A percentile compares a stretch with the other conserved stretches of the same genome.
Evolutionary conservation across 2,113 vertebrate genomes (phyloP).

Genomic region (Danio rerio): DNA sequence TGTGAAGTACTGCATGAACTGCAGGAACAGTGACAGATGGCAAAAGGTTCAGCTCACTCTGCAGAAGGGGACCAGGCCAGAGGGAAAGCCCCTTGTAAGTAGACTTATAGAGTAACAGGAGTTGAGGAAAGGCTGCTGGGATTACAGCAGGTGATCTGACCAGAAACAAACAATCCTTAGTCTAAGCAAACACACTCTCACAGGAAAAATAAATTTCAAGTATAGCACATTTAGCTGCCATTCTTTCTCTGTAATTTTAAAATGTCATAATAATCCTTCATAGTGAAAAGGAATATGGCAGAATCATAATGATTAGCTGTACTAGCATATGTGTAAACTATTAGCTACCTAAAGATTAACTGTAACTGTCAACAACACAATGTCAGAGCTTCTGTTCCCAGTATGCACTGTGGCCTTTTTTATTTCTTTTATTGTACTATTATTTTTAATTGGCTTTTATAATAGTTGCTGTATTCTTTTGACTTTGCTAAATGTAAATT

Average conservation of each 20-base stretch:
- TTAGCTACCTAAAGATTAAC: conserved; percentile 7
- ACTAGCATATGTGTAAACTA: background rate
- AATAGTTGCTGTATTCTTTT: background rate
- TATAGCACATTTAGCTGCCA: background rate
- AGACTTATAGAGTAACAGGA: conserved; percentile 19
- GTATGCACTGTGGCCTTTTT: background rate
- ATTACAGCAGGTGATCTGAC: conserved; percentile 33
- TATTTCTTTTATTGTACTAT: background rate
- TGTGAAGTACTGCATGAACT: conserved; percentile 52
- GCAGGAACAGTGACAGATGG: conserved; percentile 58
- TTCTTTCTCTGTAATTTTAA: background rate
- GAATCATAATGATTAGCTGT: background rate
- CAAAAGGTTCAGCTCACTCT: conserved; percentile 52
- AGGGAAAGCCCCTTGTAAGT: conserved; percentile 32
- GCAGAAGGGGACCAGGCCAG: conserved; percentile 39
- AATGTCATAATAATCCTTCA: background rate
- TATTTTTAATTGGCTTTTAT: background rate
- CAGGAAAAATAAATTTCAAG: background rate
- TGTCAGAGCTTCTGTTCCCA: no score
- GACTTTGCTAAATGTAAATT: background rate
- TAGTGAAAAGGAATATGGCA: background rate
- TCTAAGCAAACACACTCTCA: background rate
- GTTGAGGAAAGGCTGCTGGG: background rate
- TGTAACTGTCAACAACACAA: background rate
- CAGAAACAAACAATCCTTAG: conserved; percentile 18